Evolutionary conservation across 2,888 invertebrate species (phyloP), one percentile per base, ranked within the genome.

Genomic region (Crocallis elinguaria): DNA sequence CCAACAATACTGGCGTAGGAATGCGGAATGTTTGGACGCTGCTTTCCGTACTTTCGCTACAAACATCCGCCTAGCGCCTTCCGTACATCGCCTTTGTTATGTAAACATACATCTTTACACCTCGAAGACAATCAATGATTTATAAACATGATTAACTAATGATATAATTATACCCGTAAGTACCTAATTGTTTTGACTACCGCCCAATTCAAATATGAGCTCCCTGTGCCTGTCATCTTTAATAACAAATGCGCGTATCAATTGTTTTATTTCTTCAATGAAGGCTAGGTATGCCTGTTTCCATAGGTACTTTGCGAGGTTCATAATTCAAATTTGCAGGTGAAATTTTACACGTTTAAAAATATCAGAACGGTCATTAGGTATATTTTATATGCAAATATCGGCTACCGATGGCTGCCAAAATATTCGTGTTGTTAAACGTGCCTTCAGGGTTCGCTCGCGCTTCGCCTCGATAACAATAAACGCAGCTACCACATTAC

Each of bases 31-130:
- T 76, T 77, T 74, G 71, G 72, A 67, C 71, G 72, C 67, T 64
- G 77, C 76, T 87, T 88, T 82, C 89, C 85, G 77, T 73, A 88
- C 89, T 89, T 89, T 90, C 88, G 86, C 86, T 82, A 56, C 73
- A 81, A 81, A 82, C 84, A 84, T 88, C 88, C 88, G 87, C 43
- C 41, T 43, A 41, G 38, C 29, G 43, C 79, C 86, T 85, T 80
- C 77, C 82, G 76, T 69, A 62, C 57, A 61, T 69, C 69, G 66
- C 66, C 60, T 67, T 66, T 82, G 75, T 81, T 82, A 79, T 82
- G 79, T 79, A 82, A 81, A 85, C 79, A 76, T 55, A 69, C 67
- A 67, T 74, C 73, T 74, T 67, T 69, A 68, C 62, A 38, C 59
- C 51, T 53, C 44, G 56, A 55, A 69, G 66, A 74, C 75, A 73